A percentile compares a stretch with the other conserved stretches of the same genome.
Conservation (phyloP, 2,888 invertebrate genomes). For the Mamestra brassicae region DNA sequence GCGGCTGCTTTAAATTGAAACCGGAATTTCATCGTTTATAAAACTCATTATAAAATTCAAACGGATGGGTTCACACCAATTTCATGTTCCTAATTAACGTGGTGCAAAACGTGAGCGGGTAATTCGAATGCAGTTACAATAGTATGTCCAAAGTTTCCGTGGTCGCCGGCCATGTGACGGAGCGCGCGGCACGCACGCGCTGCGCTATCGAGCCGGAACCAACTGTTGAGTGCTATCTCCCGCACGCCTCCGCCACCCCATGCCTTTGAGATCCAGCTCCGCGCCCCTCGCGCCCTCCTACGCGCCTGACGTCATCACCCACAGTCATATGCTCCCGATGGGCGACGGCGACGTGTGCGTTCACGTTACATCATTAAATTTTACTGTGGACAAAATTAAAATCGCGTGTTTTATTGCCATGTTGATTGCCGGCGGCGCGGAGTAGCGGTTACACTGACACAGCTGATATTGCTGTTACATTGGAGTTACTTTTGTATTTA, state of each 20-base stretch:
- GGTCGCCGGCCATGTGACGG: constrained; percentile 79
- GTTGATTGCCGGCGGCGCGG: constrained; percentile 41
- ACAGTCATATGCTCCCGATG: constrained; percentile 72
- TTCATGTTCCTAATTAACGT: constrained; percentile 74
- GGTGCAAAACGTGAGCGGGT: constrained; percentile 49
- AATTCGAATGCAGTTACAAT: constrained; percentile 56
- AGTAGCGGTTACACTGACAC: constrained; percentile 23
- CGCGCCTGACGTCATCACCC: constrained; percentile 82
- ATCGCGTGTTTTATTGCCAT: constrained; percentile 60
- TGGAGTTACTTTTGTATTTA: constrained; percentile 10
- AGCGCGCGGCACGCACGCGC: constrained; percentile 83
- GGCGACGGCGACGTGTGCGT: constrained; percentile 64
- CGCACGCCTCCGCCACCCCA: constrained; percentile 65
- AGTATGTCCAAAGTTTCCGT: constrained; percentile 64
- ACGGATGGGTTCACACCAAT: constrained; percentile 68
- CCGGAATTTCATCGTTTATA: constrained; percentile 71
- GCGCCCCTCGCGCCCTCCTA: constrained; percentile 69
- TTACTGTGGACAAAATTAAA: constrained; percentile 70
- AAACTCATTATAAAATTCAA: constrained; percentile 71
- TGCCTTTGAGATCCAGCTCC: constrained; percentile 68
- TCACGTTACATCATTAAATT: constrained; percentile 72
- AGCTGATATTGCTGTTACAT: constrained; percentile 40
- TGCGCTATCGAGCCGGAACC: constrained; percentile 85
- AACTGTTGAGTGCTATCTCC: constrained; percentile 87
- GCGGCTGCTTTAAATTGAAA: constrained; percentile 64